A percentile compares a stretch with the other conserved stretches of the same genome.
Conservation (phyloP, 2,113 vertebrate species). For the Xiphophorus maculatus region DNA sequence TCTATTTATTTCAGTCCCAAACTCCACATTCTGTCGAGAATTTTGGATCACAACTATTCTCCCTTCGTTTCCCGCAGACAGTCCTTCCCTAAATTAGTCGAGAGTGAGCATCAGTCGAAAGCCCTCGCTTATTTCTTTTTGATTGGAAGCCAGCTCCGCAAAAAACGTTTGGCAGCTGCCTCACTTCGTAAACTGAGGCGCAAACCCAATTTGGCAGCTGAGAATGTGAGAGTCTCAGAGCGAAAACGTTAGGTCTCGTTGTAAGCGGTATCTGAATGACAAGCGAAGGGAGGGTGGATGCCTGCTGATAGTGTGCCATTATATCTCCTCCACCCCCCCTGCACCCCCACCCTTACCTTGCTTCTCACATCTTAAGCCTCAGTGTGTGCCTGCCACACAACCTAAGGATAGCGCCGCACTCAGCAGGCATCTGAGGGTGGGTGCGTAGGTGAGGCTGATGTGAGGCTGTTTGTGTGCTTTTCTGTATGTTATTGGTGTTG, state of each 20-base stretch:
- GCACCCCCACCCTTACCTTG: slow-evolving; percentile 16
- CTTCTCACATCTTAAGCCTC: slow-evolving; percentile 50
- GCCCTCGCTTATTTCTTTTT: slow-evolving; percentile 31
- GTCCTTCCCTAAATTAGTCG: slow-evolving; percentile 42
- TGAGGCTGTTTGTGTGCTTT: slow-evolving; percentile 19
- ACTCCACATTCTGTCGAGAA: slow-evolving; percentile 24
- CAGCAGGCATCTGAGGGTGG: slow-evolving; percentile 28
- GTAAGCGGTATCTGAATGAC: slow-evolving; percentile 66
- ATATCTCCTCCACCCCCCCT: slow-evolving; percentile 27
- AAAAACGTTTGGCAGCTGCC: slow-evolving; percentile 53
- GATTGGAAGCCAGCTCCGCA: slow-evolving; percentile 56
- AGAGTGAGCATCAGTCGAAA: slow-evolving; percentile 52
- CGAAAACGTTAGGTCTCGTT: slow-evolving; percentile 43
- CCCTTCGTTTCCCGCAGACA: slow-evolving; percentile 15
- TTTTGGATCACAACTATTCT: slow-evolving; percentile 19
- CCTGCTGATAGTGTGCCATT: slow-evolving; percentile 59
- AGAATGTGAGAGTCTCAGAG: slow-evolving; percentile 51
- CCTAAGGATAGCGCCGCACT: slow-evolving; percentile 48
- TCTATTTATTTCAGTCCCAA: slow-evolving; percentile 16
- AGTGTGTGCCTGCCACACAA: slow-evolving; percentile 29
- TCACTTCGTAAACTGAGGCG: slow-evolving; percentile 46
- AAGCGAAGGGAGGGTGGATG: slow-evolving; percentile 55
- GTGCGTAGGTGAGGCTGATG: slow-evolving; percentile 39
- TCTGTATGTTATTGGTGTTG: slow-evolving; percentile 43
- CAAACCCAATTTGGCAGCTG: slow-evolving; percentile 67